These are phyloP conservation scores for Xylophagus ater DNA, from an alignment of 2,888 invertebrate species.

Conservation along the genomic window DNA sequence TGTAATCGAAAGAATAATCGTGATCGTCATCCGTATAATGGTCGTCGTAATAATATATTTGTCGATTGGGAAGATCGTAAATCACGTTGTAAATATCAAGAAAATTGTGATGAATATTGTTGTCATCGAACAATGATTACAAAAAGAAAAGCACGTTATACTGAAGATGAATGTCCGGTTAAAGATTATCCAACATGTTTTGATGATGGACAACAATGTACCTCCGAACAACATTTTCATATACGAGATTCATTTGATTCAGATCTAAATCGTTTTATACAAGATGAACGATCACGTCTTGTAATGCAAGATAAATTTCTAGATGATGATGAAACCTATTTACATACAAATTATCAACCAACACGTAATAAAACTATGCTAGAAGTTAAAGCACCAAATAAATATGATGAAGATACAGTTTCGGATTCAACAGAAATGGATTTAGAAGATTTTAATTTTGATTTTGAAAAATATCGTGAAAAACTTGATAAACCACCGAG, in stretches of 20 bases:
- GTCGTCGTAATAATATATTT: constrained; percentile 27
- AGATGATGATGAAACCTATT: constrained; percentile 34
- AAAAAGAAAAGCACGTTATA: constrained; percentile 1
- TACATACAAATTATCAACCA: constrained; percentile 22
- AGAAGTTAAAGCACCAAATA: constrained; percentile 35
- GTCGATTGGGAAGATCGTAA: constrained; percentile 33
- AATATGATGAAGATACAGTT: constrained; percentile 35
- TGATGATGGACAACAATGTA: background rate
- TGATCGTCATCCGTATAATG: constrained; percentile 2
- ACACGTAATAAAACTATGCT: constrained; percentile 34
- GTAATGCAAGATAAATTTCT: constrained; percentile 36
- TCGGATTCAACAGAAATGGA: constrained; percentile 39
- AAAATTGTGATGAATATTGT: constrained; percentile 30
- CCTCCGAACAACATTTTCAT: background rate
- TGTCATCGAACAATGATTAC: constrained; percentile 25
- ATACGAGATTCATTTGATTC: constrained; percentile 26
- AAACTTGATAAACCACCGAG: constrained; percentile 38
- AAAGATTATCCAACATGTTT: constrained; percentile 27
- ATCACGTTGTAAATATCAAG: constrained; percentile 14
- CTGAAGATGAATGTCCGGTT: constrained; percentile 28
- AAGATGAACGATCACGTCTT: constrained; percentile 34
- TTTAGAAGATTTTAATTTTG: constrained; percentile 38
- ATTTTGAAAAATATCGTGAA: constrained; percentile 39
- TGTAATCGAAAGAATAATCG: constrained; percentile 19
- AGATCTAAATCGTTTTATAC: constrained; percentile 35